Evolutionary conservation across 2,888 invertebrate genomes (phyloP).

Genomic region (Neocrepidodera transversa): DNA sequence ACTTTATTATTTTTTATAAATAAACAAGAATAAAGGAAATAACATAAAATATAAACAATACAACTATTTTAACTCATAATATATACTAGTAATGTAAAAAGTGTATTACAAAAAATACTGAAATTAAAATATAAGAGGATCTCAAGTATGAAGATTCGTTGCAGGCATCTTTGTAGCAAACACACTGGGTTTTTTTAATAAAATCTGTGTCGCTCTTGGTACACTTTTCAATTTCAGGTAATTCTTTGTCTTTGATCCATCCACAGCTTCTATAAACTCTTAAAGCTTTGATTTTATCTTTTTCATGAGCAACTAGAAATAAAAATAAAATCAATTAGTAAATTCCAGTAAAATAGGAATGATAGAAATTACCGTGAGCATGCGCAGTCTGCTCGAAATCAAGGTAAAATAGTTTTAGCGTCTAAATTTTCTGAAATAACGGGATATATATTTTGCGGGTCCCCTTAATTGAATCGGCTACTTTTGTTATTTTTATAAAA

Average conservation of each 20-base stretch:
- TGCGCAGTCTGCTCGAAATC: too few species aligned
- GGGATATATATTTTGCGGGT: too few species aligned
- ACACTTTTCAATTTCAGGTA: conserved; percentile 49
- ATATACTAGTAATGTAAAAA: too few species aligned
- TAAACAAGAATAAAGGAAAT: too few species aligned
- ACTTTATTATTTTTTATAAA: too few species aligned
- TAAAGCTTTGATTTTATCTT: conserved; percentile 45
- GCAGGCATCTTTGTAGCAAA: conserved; percentile 70
- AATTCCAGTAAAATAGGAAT: too few species aligned
- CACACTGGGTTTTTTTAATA: conserved; percentile 69
- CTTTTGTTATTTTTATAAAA: too few species aligned
- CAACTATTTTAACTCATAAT: too few species aligned
- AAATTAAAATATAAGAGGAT: not conserved
- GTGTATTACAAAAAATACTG: not conserved
- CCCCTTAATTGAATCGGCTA: too few species aligned
- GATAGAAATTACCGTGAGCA: too few species aligned
- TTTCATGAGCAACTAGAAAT: conserved; percentile 58
- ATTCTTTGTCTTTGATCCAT: conserved; percentile 57
- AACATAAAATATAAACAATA: too few species aligned
- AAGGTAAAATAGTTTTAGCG: too few species aligned
- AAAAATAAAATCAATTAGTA: conserved; percentile 15
- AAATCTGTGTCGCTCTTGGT: conserved; percentile 70
- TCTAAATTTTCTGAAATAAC: not conserved
- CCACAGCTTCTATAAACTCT: conserved; percentile 69
- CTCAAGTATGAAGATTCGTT: conserved; percentile 55